Conservation (phyloP, 2,113 vertebrate species). For the Colossoma macropomum region DNA sequence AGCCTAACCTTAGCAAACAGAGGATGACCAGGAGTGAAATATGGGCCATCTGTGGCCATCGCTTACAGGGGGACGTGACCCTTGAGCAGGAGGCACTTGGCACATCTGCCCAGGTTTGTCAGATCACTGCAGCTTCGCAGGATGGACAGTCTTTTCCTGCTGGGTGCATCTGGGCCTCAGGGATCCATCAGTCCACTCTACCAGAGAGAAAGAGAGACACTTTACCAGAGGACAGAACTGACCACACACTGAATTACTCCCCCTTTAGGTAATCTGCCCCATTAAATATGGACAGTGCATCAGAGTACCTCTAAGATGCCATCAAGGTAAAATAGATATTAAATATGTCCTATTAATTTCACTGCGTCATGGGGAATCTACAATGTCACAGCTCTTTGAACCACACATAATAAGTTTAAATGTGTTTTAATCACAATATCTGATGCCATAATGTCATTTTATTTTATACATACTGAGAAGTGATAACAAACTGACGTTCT, state of each 20-base stretch:
- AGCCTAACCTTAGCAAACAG: conserved; percentile 49
- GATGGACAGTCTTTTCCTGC: conserved; percentile 57
- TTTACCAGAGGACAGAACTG: conserved; percentile 27
- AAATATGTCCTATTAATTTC: no score
- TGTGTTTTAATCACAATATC: no score
- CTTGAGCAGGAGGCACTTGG: conserved; percentile 61
- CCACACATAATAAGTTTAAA: no score
- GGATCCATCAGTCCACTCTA: conserved; percentile 49
- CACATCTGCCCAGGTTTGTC: conserved; percentile 67
- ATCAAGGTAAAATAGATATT: no score
- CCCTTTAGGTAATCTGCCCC: not conserved
- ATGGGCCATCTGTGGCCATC: conserved; percentile 71
- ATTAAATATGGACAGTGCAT: not conserved
- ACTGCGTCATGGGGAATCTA: no score
- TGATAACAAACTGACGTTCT: no score
- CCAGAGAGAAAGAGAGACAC: conserved; percentile 7
- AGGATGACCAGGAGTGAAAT: conserved; percentile 65
- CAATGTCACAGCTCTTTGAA: no score
- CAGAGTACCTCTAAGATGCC: not conserved
- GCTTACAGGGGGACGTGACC: conserved; percentile 65
- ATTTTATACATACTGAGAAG: no score
- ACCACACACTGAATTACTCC: conserved; percentile 39
- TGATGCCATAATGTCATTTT: no score
- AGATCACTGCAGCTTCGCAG: conserved; percentile 56
- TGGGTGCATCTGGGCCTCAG: conserved; percentile 60